Percentiles rank a stretch among this genome's conserved stretches.
These are phyloP conservation scores for Alligator sinensis DNA, from an alignment of 2,113 vertebrate species.

Conservation along the genomic window DNA sequence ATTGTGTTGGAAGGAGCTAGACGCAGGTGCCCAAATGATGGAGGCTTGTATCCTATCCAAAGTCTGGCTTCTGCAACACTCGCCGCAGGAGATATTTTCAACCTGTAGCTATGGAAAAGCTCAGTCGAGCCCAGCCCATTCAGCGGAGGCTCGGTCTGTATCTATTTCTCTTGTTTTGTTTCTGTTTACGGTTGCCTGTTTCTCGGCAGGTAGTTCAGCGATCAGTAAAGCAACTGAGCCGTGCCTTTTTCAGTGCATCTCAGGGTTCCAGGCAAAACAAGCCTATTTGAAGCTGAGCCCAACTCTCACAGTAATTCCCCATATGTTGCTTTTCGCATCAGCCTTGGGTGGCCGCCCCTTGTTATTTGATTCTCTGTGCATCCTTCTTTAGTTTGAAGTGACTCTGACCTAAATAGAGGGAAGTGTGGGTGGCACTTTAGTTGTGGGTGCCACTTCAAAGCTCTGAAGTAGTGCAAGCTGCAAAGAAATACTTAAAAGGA, in stretches of 20 bases:
- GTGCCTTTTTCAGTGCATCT: conserved; percentile 66
- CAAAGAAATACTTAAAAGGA: conserved; percentile 1
- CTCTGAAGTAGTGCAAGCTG: conserved; percentile 20
- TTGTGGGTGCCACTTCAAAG: conserved; percentile 63
- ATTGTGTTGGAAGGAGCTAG: fast-evolving
- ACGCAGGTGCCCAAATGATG: background rate
- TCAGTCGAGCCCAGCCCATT: background rate
- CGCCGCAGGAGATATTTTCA: background rate
- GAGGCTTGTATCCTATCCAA: fast-evolving
- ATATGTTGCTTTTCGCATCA: conserved; percentile 72
- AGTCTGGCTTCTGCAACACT: background rate
- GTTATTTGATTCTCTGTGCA: conserved; percentile 65
- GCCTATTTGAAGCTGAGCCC: conserved; percentile 68
- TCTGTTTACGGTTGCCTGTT: conserved; percentile 58
- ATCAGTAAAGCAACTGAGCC: background rate
- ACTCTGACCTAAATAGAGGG: conserved; percentile 49
- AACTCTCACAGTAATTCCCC: conserved; percentile 30
- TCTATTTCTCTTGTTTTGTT: conserved; percentile 34
- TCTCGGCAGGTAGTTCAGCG: conserved; percentile 64
- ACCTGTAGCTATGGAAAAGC: background rate
- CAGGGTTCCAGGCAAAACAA: conserved; percentile 65
- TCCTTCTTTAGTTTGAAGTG: conserved; percentile 20
- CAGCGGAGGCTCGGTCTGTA: background rate
- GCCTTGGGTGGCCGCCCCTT: conserved; percentile 59
- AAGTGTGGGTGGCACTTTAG: conserved; percentile 43